A percentile compares a stretch with the other conserved stretches of the same genome.
Evolutionary conservation across 1,140 invertebrate species (phyloP).

Genomic region (Habropoda laboriosa): DNA sequence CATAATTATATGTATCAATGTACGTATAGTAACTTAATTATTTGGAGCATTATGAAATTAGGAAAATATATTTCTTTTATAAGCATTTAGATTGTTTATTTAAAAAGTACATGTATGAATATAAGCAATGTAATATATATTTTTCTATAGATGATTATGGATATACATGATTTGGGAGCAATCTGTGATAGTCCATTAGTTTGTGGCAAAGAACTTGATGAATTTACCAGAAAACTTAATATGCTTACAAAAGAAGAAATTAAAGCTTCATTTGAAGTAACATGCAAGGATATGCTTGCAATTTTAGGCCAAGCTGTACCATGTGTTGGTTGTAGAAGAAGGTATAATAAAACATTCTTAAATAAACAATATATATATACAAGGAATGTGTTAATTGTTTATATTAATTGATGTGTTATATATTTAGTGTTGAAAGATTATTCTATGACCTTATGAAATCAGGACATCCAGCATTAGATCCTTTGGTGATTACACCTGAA

Average conservation of each 20-base stretch:
- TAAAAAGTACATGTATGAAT: neutral
- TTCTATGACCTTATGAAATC: conserved; percentile 92
- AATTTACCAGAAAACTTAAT: conserved; percentile 91
- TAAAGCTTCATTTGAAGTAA: conserved; percentile 90
- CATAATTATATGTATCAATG: neutral
- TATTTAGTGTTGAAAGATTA: conserved; percentile 90
- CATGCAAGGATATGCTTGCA: conserved; percentile 90
- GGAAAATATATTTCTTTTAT: neutral
- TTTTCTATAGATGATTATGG: conserved; percentile 92
- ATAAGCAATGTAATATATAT: conserved; percentile 1
- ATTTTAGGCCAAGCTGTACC: conserved; percentile 94
- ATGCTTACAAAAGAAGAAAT: conserved; percentile 90
- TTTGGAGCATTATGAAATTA: neutral
- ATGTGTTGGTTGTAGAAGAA: conserved; percentile 95
- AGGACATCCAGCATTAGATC: conserved; percentile 91
- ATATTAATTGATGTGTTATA: conserved; percentile 42
- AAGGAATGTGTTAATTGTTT: neutral
- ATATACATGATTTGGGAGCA: conserved; percentile 91
- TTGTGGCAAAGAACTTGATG: conserved; percentile 90
- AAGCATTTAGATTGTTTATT: neutral
- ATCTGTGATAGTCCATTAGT: conserved; percentile 89
- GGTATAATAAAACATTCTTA: conserved; percentile 82
- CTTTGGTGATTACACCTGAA: conserved; percentile 87
- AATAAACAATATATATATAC: neutral
- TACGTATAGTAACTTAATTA: neutral